Conservation (phyloP, 2,888 invertebrate species). For the Oscheius sp. region DNA sequence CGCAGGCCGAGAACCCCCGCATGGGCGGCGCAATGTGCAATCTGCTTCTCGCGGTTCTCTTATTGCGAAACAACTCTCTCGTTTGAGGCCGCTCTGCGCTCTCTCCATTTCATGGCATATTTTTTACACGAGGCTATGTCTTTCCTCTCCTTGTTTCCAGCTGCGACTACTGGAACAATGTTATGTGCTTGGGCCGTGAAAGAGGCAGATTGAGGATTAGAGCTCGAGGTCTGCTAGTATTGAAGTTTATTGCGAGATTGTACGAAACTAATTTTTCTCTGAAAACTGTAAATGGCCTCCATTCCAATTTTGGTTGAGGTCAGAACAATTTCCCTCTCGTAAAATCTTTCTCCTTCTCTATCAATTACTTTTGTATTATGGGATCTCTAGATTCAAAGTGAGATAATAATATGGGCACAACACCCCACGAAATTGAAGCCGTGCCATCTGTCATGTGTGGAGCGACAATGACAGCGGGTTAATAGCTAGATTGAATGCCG, state of each 20-base stretch:
- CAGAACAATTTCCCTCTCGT: too few relatives aligned
- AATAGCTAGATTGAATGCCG: not conserved
- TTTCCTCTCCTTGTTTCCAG: conserved; percentile 7
- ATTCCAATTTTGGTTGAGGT: too few relatives aligned
- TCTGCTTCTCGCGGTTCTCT: conserved; percentile 29
- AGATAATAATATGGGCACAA: not conserved
- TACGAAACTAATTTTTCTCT: too few relatives aligned
- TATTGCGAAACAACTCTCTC: conserved; percentile 2
- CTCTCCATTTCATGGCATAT: not conserved
- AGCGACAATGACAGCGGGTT: not conserved
- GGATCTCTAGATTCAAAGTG: too few relatives aligned
- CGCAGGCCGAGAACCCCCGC: conserved; percentile 18
- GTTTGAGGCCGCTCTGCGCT: conserved; percentile 1
- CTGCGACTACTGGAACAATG: not conserved
- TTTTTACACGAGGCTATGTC: not conserved
- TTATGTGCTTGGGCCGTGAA: not conserved
- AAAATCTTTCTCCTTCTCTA: too few relatives aligned
- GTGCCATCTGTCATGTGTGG: conserved; percentile 5
- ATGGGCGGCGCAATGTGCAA: conserved; percentile 34
- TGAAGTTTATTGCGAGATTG: not conserved
- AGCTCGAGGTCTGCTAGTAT: not conserved
- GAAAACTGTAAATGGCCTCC: too few relatives aligned
- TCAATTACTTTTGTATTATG: too few relatives aligned
- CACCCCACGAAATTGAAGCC: too few relatives aligned
- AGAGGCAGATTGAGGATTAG: not conserved